A percentile compares a stretch with the other conserved stretches of the same genome.
phyloP scores from a whole-genome alignment of 2,113 vertebrate species.

The Scomber scombrus region DNA sequence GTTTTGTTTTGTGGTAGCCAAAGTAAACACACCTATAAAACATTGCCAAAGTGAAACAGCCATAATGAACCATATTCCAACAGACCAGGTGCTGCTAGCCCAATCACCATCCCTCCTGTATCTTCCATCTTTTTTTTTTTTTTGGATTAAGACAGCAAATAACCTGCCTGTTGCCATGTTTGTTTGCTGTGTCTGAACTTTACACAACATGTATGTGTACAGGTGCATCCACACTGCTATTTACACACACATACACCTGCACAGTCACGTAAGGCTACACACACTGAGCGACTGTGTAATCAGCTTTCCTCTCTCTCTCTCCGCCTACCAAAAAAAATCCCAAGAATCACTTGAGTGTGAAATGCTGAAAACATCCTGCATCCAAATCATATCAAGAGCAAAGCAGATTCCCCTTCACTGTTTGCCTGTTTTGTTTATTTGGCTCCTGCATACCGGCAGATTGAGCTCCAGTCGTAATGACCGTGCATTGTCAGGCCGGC shows the following conservation, averaged over 20 bases:
- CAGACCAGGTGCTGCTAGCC: conserved; percentile 43
- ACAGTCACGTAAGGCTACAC: neutral
- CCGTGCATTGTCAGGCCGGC: conserved; percentile 55
- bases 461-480: conserved; percentile 63
- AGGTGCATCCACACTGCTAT: conserved; percentile 24
- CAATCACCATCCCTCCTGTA: conserved; percentile 1
- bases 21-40: neutral
- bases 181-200: conserved; percentile 25
- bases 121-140: too few species aligned
- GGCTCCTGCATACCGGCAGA: conserved; percentile 54
- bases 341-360: conserved; percentile 74
- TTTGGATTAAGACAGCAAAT: neutral
- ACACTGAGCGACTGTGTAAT: conserved; percentile 54
- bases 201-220: conserved; percentile 24
- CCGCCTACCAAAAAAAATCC: conserved; percentile 41
- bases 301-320: conserved; percentile 63
- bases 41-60: conserved; percentile 5
- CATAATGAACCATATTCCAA: neutral
- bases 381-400: conserved; percentile 66
- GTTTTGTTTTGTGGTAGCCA: neutral
- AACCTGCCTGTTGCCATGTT: neutral
- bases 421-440: conserved; percentile 58
- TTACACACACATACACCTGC: conserved; percentile 15
- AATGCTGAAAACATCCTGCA: conserved; percentile 66
- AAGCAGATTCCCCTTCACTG: conserved; percentile 49